Evolutionary conservation across 2,797 vertebrate genomes (phyloP), one percentile per base, ranked within the genome.

Genomic region (Cetoscarus ocellatus): DNA sequence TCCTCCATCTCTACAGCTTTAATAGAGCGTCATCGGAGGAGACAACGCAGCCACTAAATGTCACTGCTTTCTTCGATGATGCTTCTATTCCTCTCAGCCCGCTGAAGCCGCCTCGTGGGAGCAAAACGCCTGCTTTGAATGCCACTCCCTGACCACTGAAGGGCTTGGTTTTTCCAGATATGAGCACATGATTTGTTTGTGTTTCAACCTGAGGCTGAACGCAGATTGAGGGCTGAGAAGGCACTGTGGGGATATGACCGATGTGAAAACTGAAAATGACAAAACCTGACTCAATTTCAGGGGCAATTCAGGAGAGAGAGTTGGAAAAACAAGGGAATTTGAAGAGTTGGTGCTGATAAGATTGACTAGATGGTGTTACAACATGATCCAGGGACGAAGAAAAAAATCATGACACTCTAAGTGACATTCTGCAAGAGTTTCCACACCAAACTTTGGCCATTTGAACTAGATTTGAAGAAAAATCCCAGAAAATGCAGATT

Each of bases 21-120:
- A 89, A 86, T 82, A 77, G 73, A 85, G 73, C 19, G 63, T 66
- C 76, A 59, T 53, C 15, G 9, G 63, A 47, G 58, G 70, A 81
- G 60, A 84, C 73, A 55, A 80, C 44, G 5, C 34, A 15, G 71
- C 70, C 60, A 58, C 71, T 71, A 88, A 93, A 92, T 92, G 92
- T 91, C 90, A 92, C 82, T 53, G 88, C 79, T 70, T 83, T 73
- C 76, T 75, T 87, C 77, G 52, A 45, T 60, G 75, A 77, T 36
- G 58, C 54, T 5, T 18, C 75, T 8, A 45, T 79, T 81, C 67
- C 83, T 87, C 82, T 84, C 81, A 67, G 79, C 55, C 74, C 66
- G 55, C 61, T 82, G 84, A 72, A 83, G 82, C 75, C 11, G 62
- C 62, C 77, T 77, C 45, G 1, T 8, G 68, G 71, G 79, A 93